These are phyloP conservation scores for Dolomedes plantarius DNA, from an alignment of 2,888 invertebrate species.

Conservation along the genomic window DNA sequence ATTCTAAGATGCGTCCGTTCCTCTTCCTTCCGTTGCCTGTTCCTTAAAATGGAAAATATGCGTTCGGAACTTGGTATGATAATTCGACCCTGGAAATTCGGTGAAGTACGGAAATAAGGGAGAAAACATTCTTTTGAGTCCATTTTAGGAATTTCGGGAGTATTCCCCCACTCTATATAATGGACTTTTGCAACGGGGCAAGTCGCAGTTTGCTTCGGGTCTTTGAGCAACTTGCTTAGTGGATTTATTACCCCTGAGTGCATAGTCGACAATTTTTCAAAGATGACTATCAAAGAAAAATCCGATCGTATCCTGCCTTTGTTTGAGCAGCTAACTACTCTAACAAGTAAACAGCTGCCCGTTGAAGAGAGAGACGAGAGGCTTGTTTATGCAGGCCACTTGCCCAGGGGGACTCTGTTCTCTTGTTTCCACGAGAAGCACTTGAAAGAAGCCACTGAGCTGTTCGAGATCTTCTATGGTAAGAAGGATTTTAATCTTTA, in stretches of 20 bases:
- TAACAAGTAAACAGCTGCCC: constrained; percentile 50
- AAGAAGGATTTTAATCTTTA: too few relatives aligned
- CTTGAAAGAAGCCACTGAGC: constrained; percentile 83
- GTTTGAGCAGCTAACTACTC: constrained; percentile 62
- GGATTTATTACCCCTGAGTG: too few relatives aligned
- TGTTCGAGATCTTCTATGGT: constrained; percentile 84
- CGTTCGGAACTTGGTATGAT: too few relatives aligned
- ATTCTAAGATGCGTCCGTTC: too few relatives aligned
- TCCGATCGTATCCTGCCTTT: constrained; percentile 46
- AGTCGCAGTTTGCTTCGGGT: background rate
- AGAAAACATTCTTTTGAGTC: too few relatives aligned
- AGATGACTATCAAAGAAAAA: constrained; percentile 61
- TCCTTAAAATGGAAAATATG: too few relatives aligned
- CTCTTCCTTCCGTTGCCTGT: too few relatives aligned
- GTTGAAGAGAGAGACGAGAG: constrained; percentile 40
- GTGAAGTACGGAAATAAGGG: too few relatives aligned
- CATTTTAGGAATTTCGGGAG: too few relatives aligned
- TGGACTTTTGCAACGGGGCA: too few relatives aligned
- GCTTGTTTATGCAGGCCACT: constrained; percentile 71
- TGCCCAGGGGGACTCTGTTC: constrained; percentile 83
- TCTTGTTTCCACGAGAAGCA: constrained; percentile 86
- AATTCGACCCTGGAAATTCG: too few relatives aligned
- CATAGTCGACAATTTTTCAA: background rate
- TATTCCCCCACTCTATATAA: too few relatives aligned
- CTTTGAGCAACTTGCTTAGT: background rate